Percentiles rank a stretch among this genome's conserved stretches.
These are phyloP conservation scores for Sphaeramia orbicularis DNA, from an alignment of 2,797 vertebrate species.

Conservation along the genomic window DNA sequence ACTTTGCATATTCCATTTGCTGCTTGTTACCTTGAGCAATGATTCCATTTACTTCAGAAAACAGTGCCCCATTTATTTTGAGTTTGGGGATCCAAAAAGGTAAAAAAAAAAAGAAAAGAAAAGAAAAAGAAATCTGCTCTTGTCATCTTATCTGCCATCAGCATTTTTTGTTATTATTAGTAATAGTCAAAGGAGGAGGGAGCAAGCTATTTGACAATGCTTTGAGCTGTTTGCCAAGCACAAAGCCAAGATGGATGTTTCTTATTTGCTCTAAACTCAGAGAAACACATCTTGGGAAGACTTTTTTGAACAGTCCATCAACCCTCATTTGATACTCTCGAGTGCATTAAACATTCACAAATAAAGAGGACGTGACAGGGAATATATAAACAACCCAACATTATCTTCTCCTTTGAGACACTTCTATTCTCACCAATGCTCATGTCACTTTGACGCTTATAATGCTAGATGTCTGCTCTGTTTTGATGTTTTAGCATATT, in stretches of 20 bases:
- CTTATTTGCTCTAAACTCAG: constrained; percentile 38
- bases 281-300: constrained; percentile 34
- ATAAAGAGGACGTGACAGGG: constrained; percentile 49
- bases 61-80: constrained; percentile 73
- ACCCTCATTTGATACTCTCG: constrained; percentile 55
- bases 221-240: constrained; percentile 68
- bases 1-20: constrained; percentile 88
- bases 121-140: constrained; percentile 22
- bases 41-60: constrained; percentile 84
- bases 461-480: constrained; percentile 44
- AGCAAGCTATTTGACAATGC: constrained; percentile 59
- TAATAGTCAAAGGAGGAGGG: constrained; percentile 63
- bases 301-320: constrained; percentile 62
- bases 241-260: constrained; percentile 55
- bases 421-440: constrained; percentile 40
- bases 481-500: constrained; percentile 45
- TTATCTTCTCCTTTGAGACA: constrained; percentile 43
- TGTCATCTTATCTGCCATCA: constrained; percentile 71
- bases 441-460: constrained; percentile 50
- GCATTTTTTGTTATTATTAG: constrained; percentile 64
- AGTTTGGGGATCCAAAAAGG: constrained; percentile 15
- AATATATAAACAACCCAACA: constrained; percentile 52
- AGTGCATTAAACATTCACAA: constrained; percentile 64
- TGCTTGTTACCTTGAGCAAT: constrained; percentile 87
- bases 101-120: constrained; percentile 8